Conservation (phyloP, 2,113 vertebrate genomes). For the Malurus cyaneus region DNA sequence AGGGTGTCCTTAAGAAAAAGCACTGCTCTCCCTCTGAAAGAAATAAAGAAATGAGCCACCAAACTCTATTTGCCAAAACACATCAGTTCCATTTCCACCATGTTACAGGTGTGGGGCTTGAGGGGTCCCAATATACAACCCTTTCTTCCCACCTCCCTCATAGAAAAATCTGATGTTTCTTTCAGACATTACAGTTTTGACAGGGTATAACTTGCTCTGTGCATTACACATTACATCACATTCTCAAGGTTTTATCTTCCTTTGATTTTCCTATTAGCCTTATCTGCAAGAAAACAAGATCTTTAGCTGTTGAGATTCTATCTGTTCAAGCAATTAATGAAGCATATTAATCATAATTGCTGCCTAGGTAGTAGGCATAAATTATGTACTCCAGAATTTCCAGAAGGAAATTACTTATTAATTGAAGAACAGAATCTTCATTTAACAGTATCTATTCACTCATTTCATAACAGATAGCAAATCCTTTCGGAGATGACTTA, state of each 20-base stretch:
- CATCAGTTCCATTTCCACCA: not conserved
- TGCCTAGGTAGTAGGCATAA: not conserved
- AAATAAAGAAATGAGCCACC: not conserved
- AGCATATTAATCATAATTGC: slow-evolving; percentile 19
- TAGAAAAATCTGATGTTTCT: not conserved
- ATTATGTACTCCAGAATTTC: not conserved
- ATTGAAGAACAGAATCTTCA: not conserved
- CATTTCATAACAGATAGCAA: not conserved
- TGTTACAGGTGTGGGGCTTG: not conserved
- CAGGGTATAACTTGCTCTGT: not conserved
- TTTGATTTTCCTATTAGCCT: slow-evolving; percentile 32
- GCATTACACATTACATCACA: slow-evolving; percentile 2
- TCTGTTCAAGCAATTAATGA: slow-evolving; percentile 10
- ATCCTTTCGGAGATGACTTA: not conserved
- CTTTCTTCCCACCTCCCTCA: not conserved
- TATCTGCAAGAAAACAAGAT: slow-evolving; percentile 38
- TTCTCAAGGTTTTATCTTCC: not conserved
- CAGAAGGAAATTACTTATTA: not conserved
- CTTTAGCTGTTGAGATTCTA: slow-evolving; percentile 28
- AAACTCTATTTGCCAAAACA: not conserved
- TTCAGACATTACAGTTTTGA: not conserved
- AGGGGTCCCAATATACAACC: not conserved
- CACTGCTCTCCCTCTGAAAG: not conserved
- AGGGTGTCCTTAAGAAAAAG: not conserved
- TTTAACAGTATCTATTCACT: not conserved